Evolutionary conservation across 2,888 invertebrate species (phyloP).

Genomic region (Synanthedon tipuliformis): DNA sequence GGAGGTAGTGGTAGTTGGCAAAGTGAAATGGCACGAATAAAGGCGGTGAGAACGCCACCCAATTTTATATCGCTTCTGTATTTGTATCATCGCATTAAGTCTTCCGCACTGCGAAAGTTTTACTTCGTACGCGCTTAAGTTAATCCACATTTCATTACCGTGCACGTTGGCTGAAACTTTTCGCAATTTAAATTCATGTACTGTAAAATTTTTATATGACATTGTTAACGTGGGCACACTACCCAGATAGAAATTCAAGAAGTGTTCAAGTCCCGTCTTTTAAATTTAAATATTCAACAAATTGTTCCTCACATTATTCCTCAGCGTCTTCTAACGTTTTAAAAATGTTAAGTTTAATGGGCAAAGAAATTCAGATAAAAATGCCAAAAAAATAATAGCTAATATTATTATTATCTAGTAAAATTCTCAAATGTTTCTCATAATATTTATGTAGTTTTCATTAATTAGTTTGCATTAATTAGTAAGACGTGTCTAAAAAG

Average conservation of each 20-base stretch:
- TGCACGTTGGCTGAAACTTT: slow-evolving; percentile 21
- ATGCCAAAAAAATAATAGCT: too few relatives aligned
- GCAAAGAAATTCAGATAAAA: too few relatives aligned
- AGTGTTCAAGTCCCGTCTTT: not conserved
- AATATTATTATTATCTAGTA: too few relatives aligned
- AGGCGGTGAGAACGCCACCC: slow-evolving; percentile 41
- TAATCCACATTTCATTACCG: slow-evolving; percentile 44
- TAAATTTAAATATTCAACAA: not conserved
- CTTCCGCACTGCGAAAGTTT: slow-evolving; percentile 36
- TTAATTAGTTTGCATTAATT: too few relatives aligned
- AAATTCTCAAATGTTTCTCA: too few relatives aligned
- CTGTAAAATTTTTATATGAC: slow-evolving; percentile 22
- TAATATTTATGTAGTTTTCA: too few relatives aligned
- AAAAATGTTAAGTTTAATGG: too few relatives aligned
- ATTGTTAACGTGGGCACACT: not conserved
- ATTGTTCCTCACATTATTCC: too few relatives aligned
- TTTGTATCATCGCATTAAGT: slow-evolving; percentile 43
- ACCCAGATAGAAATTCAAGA: not conserved
- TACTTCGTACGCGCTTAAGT: slow-evolving; percentile 22
- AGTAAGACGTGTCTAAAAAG: not conserved
- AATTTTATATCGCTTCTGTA: slow-evolving; percentile 51
- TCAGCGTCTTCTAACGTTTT: too few relatives aligned
- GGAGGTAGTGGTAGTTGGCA: slow-evolving; percentile 56
- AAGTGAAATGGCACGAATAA: slow-evolving; percentile 63
- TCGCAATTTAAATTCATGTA: slow-evolving; percentile 13